These are phyloP conservation scores for Tenthredo scrophulariae DNA, from an alignment of 2,888 invertebrate species.

Conservation along the genomic window DNA sequence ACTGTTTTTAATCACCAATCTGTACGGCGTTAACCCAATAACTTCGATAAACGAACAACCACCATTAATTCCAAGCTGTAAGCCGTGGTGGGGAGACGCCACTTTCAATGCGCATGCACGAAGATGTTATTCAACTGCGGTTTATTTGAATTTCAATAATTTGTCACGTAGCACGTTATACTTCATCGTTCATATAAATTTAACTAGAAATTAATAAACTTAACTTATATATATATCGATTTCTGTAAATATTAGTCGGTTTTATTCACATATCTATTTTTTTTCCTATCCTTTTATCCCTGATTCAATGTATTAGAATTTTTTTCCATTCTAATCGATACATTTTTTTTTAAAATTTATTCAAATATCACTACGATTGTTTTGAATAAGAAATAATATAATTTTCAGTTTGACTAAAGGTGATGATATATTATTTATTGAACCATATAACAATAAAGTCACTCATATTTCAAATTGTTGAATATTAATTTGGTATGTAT, in stretches of 20 bases:
- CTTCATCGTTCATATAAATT: background rate
- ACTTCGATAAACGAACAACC: slow-evolving; percentile 24
- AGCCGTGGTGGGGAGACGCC: slow-evolving; percentile 29
- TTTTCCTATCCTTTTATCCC: background rate
- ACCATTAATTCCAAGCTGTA: background rate
- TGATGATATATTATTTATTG: background rate
- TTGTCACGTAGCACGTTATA: slow-evolving; percentile 48
- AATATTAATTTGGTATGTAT: background rate
- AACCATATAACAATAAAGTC: background rate
- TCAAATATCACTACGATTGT: background rate
- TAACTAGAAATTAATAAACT: background rate
- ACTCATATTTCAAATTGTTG: background rate
- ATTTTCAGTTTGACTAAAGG: background rate
- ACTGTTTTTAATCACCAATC: slow-evolving; percentile 17
- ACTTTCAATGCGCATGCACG: background rate
- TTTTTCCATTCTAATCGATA: background rate
- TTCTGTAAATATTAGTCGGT: background rate
- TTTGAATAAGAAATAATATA: background rate
- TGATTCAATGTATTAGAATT: background rate
- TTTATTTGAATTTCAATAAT: slow-evolving; percentile 17
- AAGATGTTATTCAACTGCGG: background rate
- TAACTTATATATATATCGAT: background rate
- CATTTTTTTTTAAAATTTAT: background rate
- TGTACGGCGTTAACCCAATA: slow-evolving; percentile 35
- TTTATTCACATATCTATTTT: background rate